Evolutionary conservation across 2,113 vertebrate species (phyloP), one percentile per base, ranked within the genome.

Genomic region (Xiphophorus couchianus): DNA sequence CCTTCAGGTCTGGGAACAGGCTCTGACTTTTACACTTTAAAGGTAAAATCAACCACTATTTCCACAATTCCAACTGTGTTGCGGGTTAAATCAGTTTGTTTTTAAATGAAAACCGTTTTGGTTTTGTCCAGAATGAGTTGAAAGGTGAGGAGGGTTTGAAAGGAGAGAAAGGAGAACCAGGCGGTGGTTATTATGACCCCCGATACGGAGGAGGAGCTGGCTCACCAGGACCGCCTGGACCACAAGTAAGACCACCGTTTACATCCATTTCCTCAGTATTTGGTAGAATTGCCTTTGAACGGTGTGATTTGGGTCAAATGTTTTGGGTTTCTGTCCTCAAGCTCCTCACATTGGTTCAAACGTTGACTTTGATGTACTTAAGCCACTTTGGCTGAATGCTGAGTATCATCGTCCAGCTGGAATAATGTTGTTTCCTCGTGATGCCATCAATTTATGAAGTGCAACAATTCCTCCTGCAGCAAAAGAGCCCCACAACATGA

Each of bases 111-210:
- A 48, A 29, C 67, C 7, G 13, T 9, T 62, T 10, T 29, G 8
- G 17, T 12, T 30, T 19, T 51, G 17, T 19, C 0, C 84, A 97
- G 96, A 90, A 92, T 87, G 87, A 93, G 76, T 69, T 95, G 74
- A 95, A 92, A 77, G 96, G 96, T 13, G 95, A 96, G 0, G 28
- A 3, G 2, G 95, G 96, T 10, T 19, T 78, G 12, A 96, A 96
- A 86, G 93, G 93, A 69, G 91, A 91, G 71, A 93, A 92, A 84
- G 93, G 93, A 69, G 94, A 95, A 80, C 84, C 94, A 0, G 88
- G 79, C 0, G 85, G 88, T 30, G 90, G 91, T 63, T 83, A 91
- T 73, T 90, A 91, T 61, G 91, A 92, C 69, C 84, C 88, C 8
- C 87, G 89, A 1, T 91, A 89, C 39, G 90, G 88, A 78, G 76